Percentiles rank a stretch among this genome's conserved stretches.
These are phyloP conservation scores for Telmatherina bonti DNA, from an alignment of 2,797 vertebrate species.

Conservation along the genomic window DNA sequence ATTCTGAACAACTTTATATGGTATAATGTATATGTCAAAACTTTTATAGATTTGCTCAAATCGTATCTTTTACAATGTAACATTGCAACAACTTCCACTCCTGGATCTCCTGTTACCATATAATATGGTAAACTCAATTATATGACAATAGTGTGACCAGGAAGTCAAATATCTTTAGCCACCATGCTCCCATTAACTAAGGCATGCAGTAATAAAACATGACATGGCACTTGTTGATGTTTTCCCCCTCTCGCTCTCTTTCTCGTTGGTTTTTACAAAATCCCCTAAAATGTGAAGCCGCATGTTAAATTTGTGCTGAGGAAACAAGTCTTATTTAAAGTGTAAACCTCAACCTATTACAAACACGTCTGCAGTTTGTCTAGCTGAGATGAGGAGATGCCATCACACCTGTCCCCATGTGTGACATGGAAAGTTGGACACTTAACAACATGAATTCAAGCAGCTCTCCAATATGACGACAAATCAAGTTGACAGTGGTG, in stretches of 20 bases:
- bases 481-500: slow-evolving; percentile 48
- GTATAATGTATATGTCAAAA: slow-evolving; percentile 12
- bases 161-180: not conserved
- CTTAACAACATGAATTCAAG: slow-evolving; percentile 54
- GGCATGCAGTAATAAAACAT: not conserved
- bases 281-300: not conserved
- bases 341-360: not conserved
- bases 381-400: slow-evolving; percentile 41
- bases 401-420: slow-evolving; percentile 66
- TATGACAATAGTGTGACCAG: slow-evolving; percentile 23
- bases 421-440: slow-evolving; percentile 68
- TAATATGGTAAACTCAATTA: slow-evolving; percentile 41
- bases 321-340: not conserved
- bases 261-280: not conserved
- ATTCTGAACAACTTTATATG: slow-evolving; percentile 12
- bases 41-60: slow-evolving; percentile 22
- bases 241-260: not conserved
- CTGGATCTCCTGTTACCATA: slow-evolving; percentile 22
- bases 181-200: slow-evolving; percentile 1
- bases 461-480: slow-evolving; percentile 51
- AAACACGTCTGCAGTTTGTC: slow-evolving; percentile 29
- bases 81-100: slow-evolving; percentile 13
- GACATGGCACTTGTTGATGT: slow-evolving; percentile 5
- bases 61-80: slow-evolving; percentile 34
- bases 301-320: not conserved